phyloP scores from a whole-genome alignment of 2,113 vertebrate genomes.

The Grallaria varia region DNA sequence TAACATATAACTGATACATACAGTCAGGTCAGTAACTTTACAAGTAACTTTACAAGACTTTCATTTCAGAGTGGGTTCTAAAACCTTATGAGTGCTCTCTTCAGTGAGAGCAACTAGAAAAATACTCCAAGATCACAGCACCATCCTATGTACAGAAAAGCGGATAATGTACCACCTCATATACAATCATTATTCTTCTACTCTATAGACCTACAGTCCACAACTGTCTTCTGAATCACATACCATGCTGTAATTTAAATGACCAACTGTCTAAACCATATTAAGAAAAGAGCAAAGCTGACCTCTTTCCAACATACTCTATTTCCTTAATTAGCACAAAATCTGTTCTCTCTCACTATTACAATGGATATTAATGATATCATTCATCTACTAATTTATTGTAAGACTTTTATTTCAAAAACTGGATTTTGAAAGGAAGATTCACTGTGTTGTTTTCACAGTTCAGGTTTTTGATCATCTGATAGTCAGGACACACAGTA shows the following conservation, averaged over 20 bases:
- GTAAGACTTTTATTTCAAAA: conserved; percentile 10
- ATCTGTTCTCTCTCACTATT: background rate
- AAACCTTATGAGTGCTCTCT: background rate
- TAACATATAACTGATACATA: rapidly evolving
- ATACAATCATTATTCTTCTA: background rate
- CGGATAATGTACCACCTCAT: background rate
- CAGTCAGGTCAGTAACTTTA: background rate
- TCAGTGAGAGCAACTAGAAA: background rate
- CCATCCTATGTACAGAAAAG: background rate
- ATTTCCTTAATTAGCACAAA: conserved; percentile 38
- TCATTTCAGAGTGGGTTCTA: background rate
- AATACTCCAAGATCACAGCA: rapidly evolving
- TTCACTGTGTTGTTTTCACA: background rate
- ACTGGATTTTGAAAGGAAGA: conserved; percentile 1
- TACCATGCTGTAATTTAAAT: background rate
- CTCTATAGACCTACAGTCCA: background rate
- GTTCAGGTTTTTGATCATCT: conserved; percentile 33
- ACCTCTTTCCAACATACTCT: conserved; percentile 5
- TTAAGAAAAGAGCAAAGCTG: conserved; percentile 26
- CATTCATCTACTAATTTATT: conserved; percentile 2
- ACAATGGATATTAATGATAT: background rate
- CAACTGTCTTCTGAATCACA: background rate
- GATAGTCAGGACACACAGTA: conserved; percentile 20
- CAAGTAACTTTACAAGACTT: background rate
- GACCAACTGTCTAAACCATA: background rate